These are phyloP conservation scores for Megaceryle torquata DNA, from an alignment of 2,113 vertebrate genomes.

Conservation along the genomic window DNA sequence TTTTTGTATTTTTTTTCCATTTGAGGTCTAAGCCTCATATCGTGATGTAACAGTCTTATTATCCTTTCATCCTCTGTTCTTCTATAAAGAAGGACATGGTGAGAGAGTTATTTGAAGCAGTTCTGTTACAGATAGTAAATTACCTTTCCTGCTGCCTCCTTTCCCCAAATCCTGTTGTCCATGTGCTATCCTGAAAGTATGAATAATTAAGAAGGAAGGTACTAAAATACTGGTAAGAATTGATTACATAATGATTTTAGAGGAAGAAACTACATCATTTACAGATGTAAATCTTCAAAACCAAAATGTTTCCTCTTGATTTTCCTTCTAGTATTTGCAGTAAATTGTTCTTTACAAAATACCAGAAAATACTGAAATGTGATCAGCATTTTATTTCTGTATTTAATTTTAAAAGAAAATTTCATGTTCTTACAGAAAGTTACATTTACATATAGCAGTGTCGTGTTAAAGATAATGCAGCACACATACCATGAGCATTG, in stretches of 20 bases:
- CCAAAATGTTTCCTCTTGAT: not conserved
- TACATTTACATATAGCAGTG: not conserved
- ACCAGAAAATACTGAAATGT: not conserved
- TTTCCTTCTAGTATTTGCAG: not conserved
- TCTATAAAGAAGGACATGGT: not conserved
- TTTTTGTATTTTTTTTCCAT: not conserved
- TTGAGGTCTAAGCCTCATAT: not conserved
- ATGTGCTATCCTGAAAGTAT: not conserved
- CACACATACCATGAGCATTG: not conserved
- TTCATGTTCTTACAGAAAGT: not conserved
- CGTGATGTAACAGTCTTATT: not conserved
- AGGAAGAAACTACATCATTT: not conserved
- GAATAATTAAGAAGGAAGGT: not conserved
- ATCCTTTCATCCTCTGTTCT: not conserved
- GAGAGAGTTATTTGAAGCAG: not conserved
- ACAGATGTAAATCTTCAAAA: not conserved
- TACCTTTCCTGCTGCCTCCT: not conserved
- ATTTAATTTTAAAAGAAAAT: not conserved
- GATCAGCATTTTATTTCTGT: not conserved
- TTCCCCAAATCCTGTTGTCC: not conserved
- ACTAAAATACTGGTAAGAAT: not conserved
- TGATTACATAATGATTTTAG: not conserved
- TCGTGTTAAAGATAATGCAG: not conserved
- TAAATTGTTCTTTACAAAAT: not conserved
- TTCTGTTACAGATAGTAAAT: not conserved